Conservation (phyloP, 2,888 invertebrate genomes). For the Lacanobia wlatinum region DNA sequence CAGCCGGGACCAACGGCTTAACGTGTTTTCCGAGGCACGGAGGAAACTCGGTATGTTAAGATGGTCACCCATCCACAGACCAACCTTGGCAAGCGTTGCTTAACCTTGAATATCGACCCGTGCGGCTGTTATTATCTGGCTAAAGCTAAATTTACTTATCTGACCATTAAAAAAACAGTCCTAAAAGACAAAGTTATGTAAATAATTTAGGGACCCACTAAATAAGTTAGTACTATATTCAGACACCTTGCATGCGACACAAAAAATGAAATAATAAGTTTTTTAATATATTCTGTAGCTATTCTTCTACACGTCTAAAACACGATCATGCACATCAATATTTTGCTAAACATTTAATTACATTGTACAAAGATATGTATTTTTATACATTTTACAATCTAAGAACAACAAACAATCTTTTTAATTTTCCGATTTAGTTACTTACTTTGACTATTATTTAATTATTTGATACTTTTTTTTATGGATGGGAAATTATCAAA, state of each 20-base stretch:
- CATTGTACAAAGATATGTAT: background rate
- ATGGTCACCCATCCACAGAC: no score
- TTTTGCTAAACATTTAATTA: constrained; percentile 17
- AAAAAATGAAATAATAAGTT: background rate
- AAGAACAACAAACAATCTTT: background rate
- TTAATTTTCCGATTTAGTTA: background rate
- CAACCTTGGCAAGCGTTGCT: no score
- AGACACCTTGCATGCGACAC: constrained; percentile 32
- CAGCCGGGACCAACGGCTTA: no score
- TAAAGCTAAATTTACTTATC: no score
- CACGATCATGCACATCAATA: constrained; percentile 27
- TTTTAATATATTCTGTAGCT: background rate
- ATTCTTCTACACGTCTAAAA: constrained; percentile 1
- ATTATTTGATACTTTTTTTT: no score
- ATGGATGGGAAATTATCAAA: no score
- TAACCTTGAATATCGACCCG: no score
- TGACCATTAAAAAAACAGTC: no score
- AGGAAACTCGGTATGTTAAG: no score
- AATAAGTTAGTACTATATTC: background rate
- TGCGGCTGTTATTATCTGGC: no score
- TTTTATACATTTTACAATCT: background rate
- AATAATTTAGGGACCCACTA: background rate
- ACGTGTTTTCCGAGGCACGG: no score
- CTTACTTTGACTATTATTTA: background rate
- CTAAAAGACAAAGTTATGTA: background rate